Base-by-base conservation (phyloP, 2,113 vertebrate species). In the Regulus satrapa region DNA sequence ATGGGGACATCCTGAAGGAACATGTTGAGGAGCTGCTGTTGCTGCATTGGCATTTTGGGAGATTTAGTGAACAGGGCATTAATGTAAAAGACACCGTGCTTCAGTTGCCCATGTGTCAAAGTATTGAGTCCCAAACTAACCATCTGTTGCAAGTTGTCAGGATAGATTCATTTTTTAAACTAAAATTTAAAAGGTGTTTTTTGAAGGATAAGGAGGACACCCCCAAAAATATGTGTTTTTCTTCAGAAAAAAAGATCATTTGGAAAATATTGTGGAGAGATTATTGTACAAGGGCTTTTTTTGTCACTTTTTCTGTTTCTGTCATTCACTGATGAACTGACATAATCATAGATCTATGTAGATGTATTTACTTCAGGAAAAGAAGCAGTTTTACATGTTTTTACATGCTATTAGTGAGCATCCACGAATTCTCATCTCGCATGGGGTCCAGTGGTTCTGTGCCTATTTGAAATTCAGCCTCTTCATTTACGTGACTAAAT, bases 401-500 rank as follows among this genome's bases (percentile, higher is more conserved):
- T 52, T 46, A 14, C 15, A 4, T 63, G 13, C 32, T 83, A 52
- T 73, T 86, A 58, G 46, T 54, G 21, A 80, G 28, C 41, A 74
- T 73, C 71, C 45, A 62, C 0, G 0, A 73, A 88, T 92, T 66
- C 51, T 85, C 51, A 18, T 80, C 46, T 86, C 18, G 25, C 36
- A 36, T 41, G 43, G 32, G 6, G 75, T 93, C 82, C 79, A 80
- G 71, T 68, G 38, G 18, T 51, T 92, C 71, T 80, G 17, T 86
- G 56, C 59, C 85, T 88, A 29, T 84, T 94, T 88, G 79, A 92
- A 95, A 96, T 96, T 94, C 94, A 94, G 51, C 51, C 38, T 83
- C 69, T 88, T 86, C 82, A 62, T 92, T 95, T 92, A 90, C 23
- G 55, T 91, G 88, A 77, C 88, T 94, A 88, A 88, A 96, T 94